These are phyloP conservation scores for Trogon surrucura DNA, from an alignment of 2,113 vertebrate genomes.

Conservation along the genomic window DNA sequence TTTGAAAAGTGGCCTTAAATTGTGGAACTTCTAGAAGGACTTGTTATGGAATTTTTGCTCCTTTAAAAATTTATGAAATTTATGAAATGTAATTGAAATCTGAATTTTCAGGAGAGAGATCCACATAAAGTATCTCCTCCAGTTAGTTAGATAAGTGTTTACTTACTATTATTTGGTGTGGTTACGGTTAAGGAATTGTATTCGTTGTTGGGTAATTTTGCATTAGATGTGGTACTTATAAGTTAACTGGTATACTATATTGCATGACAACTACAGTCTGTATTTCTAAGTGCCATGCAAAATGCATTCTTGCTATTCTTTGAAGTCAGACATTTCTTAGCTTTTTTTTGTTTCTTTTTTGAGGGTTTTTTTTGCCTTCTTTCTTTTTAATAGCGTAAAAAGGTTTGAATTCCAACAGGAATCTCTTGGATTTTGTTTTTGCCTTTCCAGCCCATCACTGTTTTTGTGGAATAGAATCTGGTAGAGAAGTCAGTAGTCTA, in stretches of 20 bases:
- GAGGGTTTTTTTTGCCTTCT: too few species aligned
- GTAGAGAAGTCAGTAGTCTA: neutral
- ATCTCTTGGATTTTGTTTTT: neutral
- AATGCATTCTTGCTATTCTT: accelerated
- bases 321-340: neutral
- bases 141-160: neutral
- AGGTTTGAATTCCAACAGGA: neutral
- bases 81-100: neutral
- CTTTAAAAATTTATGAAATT: neutral
- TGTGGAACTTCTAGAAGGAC: neutral
- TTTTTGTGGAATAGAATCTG: neutral
- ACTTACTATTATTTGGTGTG: neutral
- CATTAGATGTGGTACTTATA: neutral
- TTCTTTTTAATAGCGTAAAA: neutral
- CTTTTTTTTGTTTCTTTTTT: too few species aligned
- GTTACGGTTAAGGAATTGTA: neutral
- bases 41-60: neutral
- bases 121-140: neutral
- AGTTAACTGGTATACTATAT: neutral
- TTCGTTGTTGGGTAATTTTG: neutral
- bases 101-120: neutral
- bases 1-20: neutral
- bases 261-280: neutral
- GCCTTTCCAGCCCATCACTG: neutral
- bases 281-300: neutral